Base-by-base conservation (phyloP, 2,888 invertebrate species). In the Drosophila anceps region DNA sequence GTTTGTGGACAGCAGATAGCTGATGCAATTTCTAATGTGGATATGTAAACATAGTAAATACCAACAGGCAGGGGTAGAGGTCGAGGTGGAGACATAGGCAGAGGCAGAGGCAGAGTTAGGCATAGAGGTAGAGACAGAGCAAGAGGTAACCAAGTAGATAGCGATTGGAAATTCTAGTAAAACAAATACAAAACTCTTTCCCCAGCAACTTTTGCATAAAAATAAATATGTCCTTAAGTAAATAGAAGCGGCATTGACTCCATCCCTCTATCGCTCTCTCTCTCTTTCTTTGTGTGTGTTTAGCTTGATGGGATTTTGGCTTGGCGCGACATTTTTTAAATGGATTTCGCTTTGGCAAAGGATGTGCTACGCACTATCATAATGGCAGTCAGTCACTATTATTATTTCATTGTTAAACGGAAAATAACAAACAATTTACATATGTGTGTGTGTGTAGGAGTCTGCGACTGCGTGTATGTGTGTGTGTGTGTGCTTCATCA, bases 221-320 rank as follows among this genome's bases (percentile, higher is more conserved):
- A 59, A 62, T 75, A 58, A 33, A 62, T 39, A 48, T 63, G 41
- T 69, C 44, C 41, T 35, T 73, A 65, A 51, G 73, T 51, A 76
- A 76, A 76, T 62, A 76, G 61, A 50, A 62, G 33, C 64, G 54
- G 31, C 54, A 59, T 53, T 61, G 54, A 58, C 33, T 61, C 0
- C 1, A 9, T n/a, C 27, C n/a, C 27, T 10, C 46, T 29, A n/a
- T 0, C 8, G 6, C 50, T 18, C 7, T 18, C 18, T 8, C 8
- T 18, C 6, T 7, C 48, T 18, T n/a, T 7, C 24, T 13, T 4
- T 57, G n/a, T 76, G 63, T 74, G 57, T 76, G 35, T 65, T 76
- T 76, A 76, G 65, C 48, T 33, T 77, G 62, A 73, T 69, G 62
- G 77, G 73, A 60, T 76, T 76, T 76, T 63, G 72, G 35, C n/a